A percentile compares a stretch with the other conserved stretches of the same genome.
These are phyloP conservation scores for Bradypodion pumilum DNA, from an alignment of 2,797 vertebrate species.

Conservation along the genomic window DNA sequence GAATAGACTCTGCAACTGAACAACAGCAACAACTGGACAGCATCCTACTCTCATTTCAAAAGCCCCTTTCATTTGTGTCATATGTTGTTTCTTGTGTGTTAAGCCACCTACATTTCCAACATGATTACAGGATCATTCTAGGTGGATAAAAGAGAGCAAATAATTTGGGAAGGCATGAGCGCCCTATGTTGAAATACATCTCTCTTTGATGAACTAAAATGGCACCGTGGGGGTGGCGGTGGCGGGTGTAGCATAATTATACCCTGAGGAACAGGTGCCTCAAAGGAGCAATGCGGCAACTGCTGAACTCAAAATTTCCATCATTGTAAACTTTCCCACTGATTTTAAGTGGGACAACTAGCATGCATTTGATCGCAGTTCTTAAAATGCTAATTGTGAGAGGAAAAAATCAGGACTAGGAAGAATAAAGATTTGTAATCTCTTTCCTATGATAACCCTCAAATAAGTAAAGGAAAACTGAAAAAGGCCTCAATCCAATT, in stretches of 20 bases:
- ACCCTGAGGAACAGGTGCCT: slow-evolving; percentile 14
- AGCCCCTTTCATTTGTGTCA: slow-evolving; percentile 23
- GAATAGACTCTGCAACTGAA: too few species aligned
- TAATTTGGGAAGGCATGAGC: slow-evolving; percentile 9
- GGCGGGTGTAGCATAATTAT: slow-evolving; percentile 46
- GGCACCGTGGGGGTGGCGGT: neutral
- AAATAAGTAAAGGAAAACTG: neutral
- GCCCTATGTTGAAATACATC: neutral
- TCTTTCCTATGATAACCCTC: neutral
- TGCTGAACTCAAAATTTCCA: slow-evolving; percentile 5
- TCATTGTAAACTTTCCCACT: neutral
- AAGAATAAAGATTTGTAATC: neutral
- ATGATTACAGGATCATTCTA: slow-evolving; percentile 8
- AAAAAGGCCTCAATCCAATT: too few species aligned
- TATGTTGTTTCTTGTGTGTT: neutral
- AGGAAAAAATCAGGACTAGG: neutral
- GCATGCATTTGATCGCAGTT: slow-evolving; percentile 8
- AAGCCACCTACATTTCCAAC: neutral
- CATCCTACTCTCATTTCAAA: neutral
- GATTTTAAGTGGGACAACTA: slow-evolving; percentile 35
- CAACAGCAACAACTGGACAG: too few species aligned
- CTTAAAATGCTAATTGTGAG: neutral
- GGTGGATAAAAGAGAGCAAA: slow-evolving; percentile 24
- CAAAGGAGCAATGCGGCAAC: slow-evolving; percentile 5
- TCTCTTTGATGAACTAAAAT: slow-evolving; percentile 38